Percentiles rank a stretch among this genome's conserved stretches.
Evolutionary conservation across 2,113 vertebrate genomes (phyloP).

Genomic region (Notothenia coriiceps): DNA sequence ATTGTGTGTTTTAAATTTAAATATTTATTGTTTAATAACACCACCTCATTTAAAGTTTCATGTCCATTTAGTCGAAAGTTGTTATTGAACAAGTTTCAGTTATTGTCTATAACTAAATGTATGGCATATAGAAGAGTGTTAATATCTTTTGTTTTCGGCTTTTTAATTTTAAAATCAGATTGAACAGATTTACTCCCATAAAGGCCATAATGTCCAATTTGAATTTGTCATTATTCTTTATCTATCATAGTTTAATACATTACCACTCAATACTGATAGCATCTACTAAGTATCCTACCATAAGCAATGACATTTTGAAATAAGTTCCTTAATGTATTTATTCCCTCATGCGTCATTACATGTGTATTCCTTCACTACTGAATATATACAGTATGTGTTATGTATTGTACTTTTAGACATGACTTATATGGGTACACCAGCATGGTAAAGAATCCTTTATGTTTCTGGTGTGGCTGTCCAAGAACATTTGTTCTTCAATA

Average conservation of each 20-base stretch:
- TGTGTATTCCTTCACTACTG: not conserved
- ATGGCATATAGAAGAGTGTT: too few relatives aligned
- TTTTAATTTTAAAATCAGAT: too few relatives aligned
- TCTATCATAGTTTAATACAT: slow-evolving; percentile 13
- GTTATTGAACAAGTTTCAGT: too few relatives aligned
- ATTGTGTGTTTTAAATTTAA: too few relatives aligned
- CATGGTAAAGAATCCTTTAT: slow-evolving; percentile 31
- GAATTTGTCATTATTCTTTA: slow-evolving; percentile 12
- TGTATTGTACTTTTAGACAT: not conserved
- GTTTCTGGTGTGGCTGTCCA: not conserved
- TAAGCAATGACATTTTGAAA: not conserved
- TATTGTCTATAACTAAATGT: too few relatives aligned
- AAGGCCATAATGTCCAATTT: not conserved
- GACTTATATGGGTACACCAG: not conserved
- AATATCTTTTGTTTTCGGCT: too few relatives aligned
- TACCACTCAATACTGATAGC: not conserved
- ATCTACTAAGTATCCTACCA: not conserved
- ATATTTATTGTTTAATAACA: too few relatives aligned
- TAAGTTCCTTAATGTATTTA: not conserved
- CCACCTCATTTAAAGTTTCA: too few relatives aligned
- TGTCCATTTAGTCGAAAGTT: too few relatives aligned
- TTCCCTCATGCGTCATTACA: not conserved
- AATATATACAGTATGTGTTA: not conserved
- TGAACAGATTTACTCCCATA: too few relatives aligned
- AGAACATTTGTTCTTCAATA: slow-evolving; percentile 46